Percentiles rank a stretch among this genome's conserved stretches.
Conservation (phyloP, 2,888 invertebrate genomes). For the Bimastos eiseni region DNA sequence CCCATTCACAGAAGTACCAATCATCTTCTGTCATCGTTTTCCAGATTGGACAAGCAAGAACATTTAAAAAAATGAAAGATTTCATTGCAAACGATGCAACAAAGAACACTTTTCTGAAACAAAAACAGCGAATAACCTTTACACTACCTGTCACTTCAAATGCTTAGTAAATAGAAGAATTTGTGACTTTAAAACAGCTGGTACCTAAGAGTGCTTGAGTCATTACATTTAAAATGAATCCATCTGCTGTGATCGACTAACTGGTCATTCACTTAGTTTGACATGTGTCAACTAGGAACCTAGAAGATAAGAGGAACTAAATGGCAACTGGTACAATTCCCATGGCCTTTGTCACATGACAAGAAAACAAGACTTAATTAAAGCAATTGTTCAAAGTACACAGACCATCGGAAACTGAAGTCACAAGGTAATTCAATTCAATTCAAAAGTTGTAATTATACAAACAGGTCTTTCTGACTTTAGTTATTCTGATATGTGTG, state of each 20-base stretch:
- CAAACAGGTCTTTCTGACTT: too few species aligned
- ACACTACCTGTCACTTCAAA: neutral
- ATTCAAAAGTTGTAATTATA: too few species aligned
- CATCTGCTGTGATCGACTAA: neutral
- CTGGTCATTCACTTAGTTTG: neutral
- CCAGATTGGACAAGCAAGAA: neutral
- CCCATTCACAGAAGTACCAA: neutral
- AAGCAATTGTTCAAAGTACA: too few species aligned
- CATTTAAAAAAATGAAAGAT: neutral
- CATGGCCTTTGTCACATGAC: too few species aligned
- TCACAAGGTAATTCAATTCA: too few species aligned
- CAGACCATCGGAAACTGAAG: too few species aligned
- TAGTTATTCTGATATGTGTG: too few species aligned
- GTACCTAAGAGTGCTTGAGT: neutral
- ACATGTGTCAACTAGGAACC: neutral
- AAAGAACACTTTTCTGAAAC: neutral
- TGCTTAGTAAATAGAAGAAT: neutral
- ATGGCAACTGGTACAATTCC: neutral
- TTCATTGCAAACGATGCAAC: neutral
- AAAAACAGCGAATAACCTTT: neutral
- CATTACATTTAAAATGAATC: neutral
- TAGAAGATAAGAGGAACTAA: neutral
- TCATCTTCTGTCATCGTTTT: neutral
- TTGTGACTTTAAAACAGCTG: neutral
- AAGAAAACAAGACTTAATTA: too few species aligned